A percentile compares a stretch with the other conserved stretches of the same genome.
These are phyloP conservation scores for Drosophila atripex DNA, from an alignment of 2,888 invertebrate genomes.

Conservation along the genomic window DNA sequence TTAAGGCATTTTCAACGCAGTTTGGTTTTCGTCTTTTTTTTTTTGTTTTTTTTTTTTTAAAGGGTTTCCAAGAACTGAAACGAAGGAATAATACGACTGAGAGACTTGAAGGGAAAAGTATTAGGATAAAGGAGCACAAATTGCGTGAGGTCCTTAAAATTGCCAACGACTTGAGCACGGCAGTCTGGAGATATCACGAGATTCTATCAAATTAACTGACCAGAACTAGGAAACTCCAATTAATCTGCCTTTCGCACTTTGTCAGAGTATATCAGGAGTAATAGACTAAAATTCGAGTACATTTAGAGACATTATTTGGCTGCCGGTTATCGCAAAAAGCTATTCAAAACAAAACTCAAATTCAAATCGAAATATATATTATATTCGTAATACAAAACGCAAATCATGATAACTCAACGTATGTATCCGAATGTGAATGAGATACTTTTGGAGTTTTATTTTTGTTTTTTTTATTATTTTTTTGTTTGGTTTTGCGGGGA, in stretches of 20 bases:
- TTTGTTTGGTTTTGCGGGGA: slow-evolving; percentile 1
- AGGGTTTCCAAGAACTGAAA: background rate
- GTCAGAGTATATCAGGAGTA: slow-evolving; percentile 83
- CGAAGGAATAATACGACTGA: background rate
- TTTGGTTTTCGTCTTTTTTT: no score
- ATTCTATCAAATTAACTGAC: slow-evolving; percentile 1
- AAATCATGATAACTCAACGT: slow-evolving; percentile 38
- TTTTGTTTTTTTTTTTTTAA: no score
- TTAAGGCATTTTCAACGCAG: slow-evolving; percentile 71
- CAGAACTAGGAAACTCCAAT: background rate
- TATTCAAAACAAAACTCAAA: slow-evolving; percentile 59
- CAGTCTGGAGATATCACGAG: slow-evolving; percentile 57
- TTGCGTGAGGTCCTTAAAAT: slow-evolving; percentile 76
- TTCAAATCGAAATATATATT: slow-evolving; percentile 5
- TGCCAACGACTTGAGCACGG: slow-evolving; percentile 76
- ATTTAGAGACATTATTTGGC: slow-evolving; percentile 59
- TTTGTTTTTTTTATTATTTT: background rate
- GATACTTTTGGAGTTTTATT: slow-evolving; percentile 28
- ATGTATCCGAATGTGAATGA: slow-evolving; percentile 25
- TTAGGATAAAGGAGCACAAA: slow-evolving; percentile 45
- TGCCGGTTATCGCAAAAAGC: slow-evolving; percentile 47
- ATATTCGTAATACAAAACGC: slow-evolving; percentile 34
- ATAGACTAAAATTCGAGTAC: slow-evolving; percentile 83
- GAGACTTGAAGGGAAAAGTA: background rate
- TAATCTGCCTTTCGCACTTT: slow-evolving; percentile 71